These are phyloP conservation scores for Callocephalon fimbriatum DNA, from an alignment of 2,113 vertebrate species.

Conservation along the genomic window DNA sequence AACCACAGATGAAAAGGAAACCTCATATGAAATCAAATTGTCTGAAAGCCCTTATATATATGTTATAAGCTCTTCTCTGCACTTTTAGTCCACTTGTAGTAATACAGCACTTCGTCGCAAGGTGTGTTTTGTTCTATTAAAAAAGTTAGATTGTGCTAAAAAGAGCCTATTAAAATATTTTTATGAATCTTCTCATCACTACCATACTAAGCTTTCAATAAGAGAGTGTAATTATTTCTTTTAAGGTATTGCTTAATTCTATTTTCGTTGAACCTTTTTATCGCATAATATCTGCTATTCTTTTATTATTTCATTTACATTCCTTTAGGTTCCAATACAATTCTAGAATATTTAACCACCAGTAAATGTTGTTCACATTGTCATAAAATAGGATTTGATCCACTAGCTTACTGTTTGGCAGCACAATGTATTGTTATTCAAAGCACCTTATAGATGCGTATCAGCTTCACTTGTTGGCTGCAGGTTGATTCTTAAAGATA, in stretches of 20 bases:
- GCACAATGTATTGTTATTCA: neutral
- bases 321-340: neutral
- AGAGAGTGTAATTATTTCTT: neutral
- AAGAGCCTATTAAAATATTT: neutral
- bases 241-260: neutral
- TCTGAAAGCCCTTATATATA: neutral
- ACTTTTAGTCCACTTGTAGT: neutral
- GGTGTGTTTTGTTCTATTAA: neutral
- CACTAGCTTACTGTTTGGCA: neutral
- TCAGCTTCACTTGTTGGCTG: neutral
- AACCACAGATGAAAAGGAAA: neutral
- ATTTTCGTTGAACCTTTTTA: neutral
- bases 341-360: neutral
- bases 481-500: neutral
- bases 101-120: neutral
- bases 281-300: neutral
- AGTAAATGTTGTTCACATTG: neutral
- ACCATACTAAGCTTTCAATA: neutral
- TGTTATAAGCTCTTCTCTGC: neutral
- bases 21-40: neutral
- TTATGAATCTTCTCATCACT: neutral
- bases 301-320: neutral
- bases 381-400: neutral
- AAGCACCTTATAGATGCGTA: neutral
- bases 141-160: neutral